A percentile compares a stretch with the other conserved stretches of the same genome.
These are phyloP conservation scores for Dipodomys spectabilis DNA, from an alignment of 2,113 vertebrate species.

Conservation along the genomic window DNA sequence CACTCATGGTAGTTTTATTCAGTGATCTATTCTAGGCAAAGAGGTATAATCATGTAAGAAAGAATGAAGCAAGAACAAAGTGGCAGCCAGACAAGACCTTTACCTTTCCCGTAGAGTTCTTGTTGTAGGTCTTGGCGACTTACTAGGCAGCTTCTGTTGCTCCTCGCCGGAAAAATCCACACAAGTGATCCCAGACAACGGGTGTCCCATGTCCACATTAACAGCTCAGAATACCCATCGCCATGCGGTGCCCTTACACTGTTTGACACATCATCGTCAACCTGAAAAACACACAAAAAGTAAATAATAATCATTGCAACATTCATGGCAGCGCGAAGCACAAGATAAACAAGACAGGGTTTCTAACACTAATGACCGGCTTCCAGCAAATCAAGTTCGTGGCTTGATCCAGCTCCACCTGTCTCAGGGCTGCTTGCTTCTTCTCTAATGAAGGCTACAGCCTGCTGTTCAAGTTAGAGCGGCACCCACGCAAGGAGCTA, in stretches of 20 bases:
- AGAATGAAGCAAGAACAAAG: background rate
- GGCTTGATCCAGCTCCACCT: slow-evolving; percentile 89
- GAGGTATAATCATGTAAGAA: background rate
- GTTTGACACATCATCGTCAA: slow-evolving; percentile 83
- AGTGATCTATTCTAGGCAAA: background rate
- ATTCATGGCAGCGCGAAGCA: slow-evolving; percentile 70
- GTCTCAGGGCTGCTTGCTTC: slow-evolving; percentile 88
- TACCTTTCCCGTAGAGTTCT: slow-evolving; percentile 85
- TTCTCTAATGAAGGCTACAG: slow-evolving; percentile 90
- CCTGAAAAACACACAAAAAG: slow-evolving; percentile 85
- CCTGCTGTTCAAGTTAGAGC: slow-evolving; percentile 90
- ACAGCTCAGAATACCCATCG: slow-evolving; percentile 83
- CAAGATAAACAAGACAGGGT: slow-evolving; percentile 76
- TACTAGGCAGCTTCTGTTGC: slow-evolving; percentile 80
- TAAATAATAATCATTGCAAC: slow-evolving; percentile 58
- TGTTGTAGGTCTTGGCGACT: slow-evolving; percentile 79
- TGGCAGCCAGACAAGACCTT: slow-evolving; percentile 36
- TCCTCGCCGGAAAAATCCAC: slow-evolving; percentile 86
- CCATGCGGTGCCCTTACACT: slow-evolving; percentile 82
- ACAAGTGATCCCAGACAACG: slow-evolving; percentile 83
- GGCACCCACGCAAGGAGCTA: slow-evolving; percentile 91
- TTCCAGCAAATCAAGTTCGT: slow-evolving; percentile 87
- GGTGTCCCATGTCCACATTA: slow-evolving; percentile 91
- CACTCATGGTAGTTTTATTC: background rate
- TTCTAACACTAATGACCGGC: slow-evolving; percentile 87